These are phyloP conservation scores for Augochlorella aurata DNA, from an alignment of 2,888 invertebrate genomes.

Conservation along the genomic window DNA sequence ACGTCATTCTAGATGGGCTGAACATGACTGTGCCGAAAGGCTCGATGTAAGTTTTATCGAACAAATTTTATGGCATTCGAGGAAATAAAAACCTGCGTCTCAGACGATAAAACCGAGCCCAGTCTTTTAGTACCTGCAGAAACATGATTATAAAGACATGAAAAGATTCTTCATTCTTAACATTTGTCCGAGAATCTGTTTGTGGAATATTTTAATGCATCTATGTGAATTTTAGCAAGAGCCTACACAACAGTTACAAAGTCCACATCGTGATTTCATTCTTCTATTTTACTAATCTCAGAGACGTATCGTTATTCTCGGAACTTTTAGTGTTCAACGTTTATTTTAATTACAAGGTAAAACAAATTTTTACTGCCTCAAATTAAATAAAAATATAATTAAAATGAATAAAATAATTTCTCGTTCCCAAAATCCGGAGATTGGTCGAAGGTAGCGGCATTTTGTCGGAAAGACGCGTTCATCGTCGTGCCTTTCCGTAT, in stretches of 20 bases:
- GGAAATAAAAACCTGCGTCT: background rate
- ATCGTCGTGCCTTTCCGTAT: background rate
- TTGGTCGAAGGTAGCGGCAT: background rate
- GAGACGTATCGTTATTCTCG: background rate
- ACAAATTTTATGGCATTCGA: background rate
- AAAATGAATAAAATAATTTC: too few species aligned
- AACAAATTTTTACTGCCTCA: too few species aligned
- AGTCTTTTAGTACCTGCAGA: background rate
- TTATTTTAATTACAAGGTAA: too few species aligned
- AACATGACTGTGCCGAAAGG: constrained; percentile 97
- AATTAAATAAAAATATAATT: too few species aligned
- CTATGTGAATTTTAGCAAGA: background rate
- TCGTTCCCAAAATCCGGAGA: background rate
- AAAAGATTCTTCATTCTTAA: background rate
- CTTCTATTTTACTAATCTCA: too few species aligned
- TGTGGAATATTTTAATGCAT: background rate
- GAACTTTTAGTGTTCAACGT: background rate
- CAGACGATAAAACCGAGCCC: background rate
- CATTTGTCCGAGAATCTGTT: background rate
- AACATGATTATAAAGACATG: too few species aligned
- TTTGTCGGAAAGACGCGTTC: background rate
- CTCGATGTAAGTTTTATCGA: constrained; percentile 87
- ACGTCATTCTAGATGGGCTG: constrained; percentile 92
- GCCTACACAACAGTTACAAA: too few species aligned
- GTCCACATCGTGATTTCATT: too few species aligned